Evolutionary conservation across 2,888 invertebrate genomes (phyloP).

Genomic region (Barypeithes pellucidus): DNA sequence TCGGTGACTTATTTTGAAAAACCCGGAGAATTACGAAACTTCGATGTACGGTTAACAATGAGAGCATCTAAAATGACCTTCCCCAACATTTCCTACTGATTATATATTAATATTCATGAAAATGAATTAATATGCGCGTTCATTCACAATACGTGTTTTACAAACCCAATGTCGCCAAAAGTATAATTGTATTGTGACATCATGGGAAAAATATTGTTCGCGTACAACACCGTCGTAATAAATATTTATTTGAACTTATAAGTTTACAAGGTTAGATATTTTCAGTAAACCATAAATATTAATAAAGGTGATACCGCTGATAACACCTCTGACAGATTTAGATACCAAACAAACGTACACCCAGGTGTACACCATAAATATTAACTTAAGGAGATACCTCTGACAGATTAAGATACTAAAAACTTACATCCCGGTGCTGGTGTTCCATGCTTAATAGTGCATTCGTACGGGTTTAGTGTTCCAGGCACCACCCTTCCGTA

Average conservation of each 20-base stretch:
- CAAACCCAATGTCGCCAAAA: neutral
- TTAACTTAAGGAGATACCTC: neutral
- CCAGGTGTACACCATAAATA: neutral
- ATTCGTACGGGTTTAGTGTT: constrained; percentile 89
- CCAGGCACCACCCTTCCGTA: constrained; percentile 91
- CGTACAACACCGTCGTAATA: neutral
- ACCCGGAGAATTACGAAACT: no score
- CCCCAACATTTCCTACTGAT: neutral
- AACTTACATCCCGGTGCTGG: constrained; percentile 88
- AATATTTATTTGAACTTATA: neutral
- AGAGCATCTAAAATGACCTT: neutral
- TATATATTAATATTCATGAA: constrained; percentile 5
- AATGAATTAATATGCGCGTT: neutral
- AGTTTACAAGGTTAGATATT: constrained; percentile 18
- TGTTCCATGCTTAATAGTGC: constrained; percentile 87
- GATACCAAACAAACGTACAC: no score
- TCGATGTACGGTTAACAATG: neutral
- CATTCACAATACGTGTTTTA: constrained; percentile 1
- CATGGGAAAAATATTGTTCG: constrained; percentile 6
- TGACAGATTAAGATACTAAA: constrained; percentile 43
- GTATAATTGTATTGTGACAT: neutral
- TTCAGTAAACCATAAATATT: neutral
- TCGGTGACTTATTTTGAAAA: no score
- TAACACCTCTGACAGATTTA: constrained; percentile 25
- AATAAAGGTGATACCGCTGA: no score